Evolutionary conservation across 2,113 vertebrate genomes (phyloP), one percentile per base, ranked within the genome.

Genomic region (Zosterops hypoxanthus): DNA sequence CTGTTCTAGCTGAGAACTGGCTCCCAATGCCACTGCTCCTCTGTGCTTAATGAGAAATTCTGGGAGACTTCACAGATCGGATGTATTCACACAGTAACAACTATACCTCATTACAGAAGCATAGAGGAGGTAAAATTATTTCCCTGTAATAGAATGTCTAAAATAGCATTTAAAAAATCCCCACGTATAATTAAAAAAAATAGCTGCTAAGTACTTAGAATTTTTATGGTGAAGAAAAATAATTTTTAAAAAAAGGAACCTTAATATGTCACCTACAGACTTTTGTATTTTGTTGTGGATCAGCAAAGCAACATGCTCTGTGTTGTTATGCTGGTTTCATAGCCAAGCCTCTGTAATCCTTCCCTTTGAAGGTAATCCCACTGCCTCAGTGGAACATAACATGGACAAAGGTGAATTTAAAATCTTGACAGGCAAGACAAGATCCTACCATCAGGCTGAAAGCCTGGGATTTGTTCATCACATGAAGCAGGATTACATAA

Each of bases 91-190:
- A 63, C 4, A 39, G 3, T 10, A 53, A 53, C 39, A 61, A 70
- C 6, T 41, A 9, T 1, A n/a, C 4, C 24, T 44, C 28, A 33
- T 68, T 64, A 71, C 0, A 3, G 20, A 34, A 42, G 49, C 21
- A 44, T 0, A 50, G 6, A 64, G 11, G 11, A 88, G 8, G 15
- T 11, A 34, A 4, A 60, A 72, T 4, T 49, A 53, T 12, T 50
- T 42, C 33, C 42, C 71, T 57, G 6, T 1, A 57, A 53, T 9
- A 4, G 29, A 52, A 53, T 61, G 61, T 23, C 31, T 65, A 28
- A 61, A 83, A 41, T 0, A 78, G 6, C 33, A 50, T 31, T 46
- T 24, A 57, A 60, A 78, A 34, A 53, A 39, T 4, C 8, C 10
- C 19, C 26, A 39, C 1, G 3, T 11, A 18, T 8, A 69, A 10